Evolutionary conservation across 2,797 vertebrate genomes (phyloP), one percentile per base, ranked within the genome.

Genomic region (Pelodytes ibericus): DNA sequence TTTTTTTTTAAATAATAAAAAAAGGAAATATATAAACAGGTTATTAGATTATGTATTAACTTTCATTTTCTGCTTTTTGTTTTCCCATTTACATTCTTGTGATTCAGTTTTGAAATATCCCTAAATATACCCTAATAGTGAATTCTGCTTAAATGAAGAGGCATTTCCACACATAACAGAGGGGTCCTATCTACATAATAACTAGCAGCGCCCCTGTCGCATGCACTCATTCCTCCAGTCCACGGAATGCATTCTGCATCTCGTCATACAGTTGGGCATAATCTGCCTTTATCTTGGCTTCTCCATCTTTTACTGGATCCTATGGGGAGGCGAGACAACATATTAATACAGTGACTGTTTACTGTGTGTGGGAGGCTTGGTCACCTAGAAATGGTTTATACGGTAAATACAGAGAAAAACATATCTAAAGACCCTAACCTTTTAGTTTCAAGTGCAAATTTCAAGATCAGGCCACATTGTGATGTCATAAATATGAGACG

Each of bases 231-330:
- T 87, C 85, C 75, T 84, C 84, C 71, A 87, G 69, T 36, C 82
- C 80, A 4, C 80, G 83, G 84, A 87, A 87, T 0, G 84, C 84
- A 0, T 73, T 80, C 59, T 84, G 84, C 86, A 87, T 87, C 71
- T 87, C 86, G 36, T 87, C 86, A 0, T 80, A 69, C 2, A 87
- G 84, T 36, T 83, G 83, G 0, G 72, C 18, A 0, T 84, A 87
- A n/a, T 82, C 59, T 0, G 84, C 79, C 0, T 44, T 84, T 27
- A 87, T 87, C 53, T 83, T 84, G 20, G 83, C 81, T 58, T 87
- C 85, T 0, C 86, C 86, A 0, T 87, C 86, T 63, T 81, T 84
- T 15, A 74, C 63, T 0, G 86, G 86, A 39, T 87, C 86, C 86
- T 87, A 7, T 53, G n/a, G n/a, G 5, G 26, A 30, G 27, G n/a